Conservation (phyloP, 2,797 vertebrate genomes). For the Vespertilio murinus region DNA sequence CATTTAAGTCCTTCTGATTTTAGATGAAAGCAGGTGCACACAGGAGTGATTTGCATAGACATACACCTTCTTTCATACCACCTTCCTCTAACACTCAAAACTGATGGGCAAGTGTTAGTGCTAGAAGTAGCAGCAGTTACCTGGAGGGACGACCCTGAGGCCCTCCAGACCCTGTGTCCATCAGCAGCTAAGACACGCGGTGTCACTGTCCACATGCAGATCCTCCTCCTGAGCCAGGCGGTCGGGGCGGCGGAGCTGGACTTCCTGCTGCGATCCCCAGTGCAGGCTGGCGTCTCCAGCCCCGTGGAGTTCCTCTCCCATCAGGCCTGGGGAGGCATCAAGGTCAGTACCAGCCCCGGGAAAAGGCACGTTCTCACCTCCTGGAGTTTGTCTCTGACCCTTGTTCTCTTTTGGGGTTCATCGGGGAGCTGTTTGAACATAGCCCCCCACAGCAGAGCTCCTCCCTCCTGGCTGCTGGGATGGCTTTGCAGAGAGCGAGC, state of each 20-base stretch:
- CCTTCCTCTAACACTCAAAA: background rate
- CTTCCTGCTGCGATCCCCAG: constrained; percentile 93
- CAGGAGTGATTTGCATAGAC: background rate
- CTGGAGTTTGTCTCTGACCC: background rate
- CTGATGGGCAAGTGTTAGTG: background rate
- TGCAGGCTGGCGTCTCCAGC: constrained; percentile 87
- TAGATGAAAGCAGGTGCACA: background rate
- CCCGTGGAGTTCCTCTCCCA: constrained; percentile 95
- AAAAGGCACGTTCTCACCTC: background rate
- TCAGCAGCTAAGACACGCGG: background rate
- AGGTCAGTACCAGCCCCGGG: constrained; percentile 84
- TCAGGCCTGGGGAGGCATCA: constrained; percentile 95
- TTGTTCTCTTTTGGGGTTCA: background rate
- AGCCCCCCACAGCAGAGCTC: no score
- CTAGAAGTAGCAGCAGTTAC: background rate
- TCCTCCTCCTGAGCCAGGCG: constrained; percentile 93
- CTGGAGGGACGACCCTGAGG: background rate
- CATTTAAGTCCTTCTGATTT: background rate
- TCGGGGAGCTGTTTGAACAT: background rate
- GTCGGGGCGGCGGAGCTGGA: constrained; percentile 90
- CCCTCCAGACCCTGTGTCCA: background rate
- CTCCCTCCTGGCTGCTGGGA: background rate
- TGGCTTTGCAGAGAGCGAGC: background rate
- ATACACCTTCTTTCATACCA: background rate
- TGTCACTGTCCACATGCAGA: constrained; percentile 81